Conservation (phyloP, 2,888 invertebrate genomes). For the Chymomyza caudatula region DNA sequence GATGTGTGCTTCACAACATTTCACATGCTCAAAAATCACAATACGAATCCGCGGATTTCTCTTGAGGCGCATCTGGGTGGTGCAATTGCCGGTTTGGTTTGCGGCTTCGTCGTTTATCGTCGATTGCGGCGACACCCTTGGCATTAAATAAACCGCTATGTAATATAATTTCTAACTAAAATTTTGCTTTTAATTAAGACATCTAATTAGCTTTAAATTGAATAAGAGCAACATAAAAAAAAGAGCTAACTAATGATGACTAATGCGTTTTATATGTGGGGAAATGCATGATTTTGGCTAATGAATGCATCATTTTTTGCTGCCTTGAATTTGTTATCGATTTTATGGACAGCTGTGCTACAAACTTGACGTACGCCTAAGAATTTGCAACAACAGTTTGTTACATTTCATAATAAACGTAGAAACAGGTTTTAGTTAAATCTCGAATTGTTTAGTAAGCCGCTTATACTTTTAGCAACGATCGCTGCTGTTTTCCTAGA, state of each 20-base stretch:
- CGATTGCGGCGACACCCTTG: conserved; percentile 3
- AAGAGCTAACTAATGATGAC: neutral
- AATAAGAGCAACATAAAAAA: neutral
- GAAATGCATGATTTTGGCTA: too few species aligned
- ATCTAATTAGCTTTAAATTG: conserved; percentile 23
- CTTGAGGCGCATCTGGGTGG: conserved; percentile 86
- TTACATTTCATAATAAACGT: too few species aligned
- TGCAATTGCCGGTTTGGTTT: conserved; percentile 82
- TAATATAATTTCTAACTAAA: conserved; percentile 17
- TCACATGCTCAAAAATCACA: conserved; percentile 78
- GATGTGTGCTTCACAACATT: conserved; percentile 82
- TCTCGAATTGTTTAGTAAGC: too few species aligned
- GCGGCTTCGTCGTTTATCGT: conserved; percentile 55
- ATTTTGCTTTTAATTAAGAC: neutral
- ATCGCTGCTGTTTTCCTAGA: too few species aligned
- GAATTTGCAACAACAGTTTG: too few species aligned
- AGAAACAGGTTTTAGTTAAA: too few species aligned
- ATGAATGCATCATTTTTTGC: too few species aligned
- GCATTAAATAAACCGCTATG: neutral
- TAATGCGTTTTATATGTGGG: neutral
- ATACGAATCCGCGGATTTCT: conserved; percentile 80
- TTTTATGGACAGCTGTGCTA: too few species aligned
- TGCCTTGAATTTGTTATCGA: too few species aligned
- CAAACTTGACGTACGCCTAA: too few species aligned
- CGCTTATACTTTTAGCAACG: too few species aligned